Conservation (phyloP, 2,888 invertebrate genomes). For the Agonopterix arenella region DNA sequence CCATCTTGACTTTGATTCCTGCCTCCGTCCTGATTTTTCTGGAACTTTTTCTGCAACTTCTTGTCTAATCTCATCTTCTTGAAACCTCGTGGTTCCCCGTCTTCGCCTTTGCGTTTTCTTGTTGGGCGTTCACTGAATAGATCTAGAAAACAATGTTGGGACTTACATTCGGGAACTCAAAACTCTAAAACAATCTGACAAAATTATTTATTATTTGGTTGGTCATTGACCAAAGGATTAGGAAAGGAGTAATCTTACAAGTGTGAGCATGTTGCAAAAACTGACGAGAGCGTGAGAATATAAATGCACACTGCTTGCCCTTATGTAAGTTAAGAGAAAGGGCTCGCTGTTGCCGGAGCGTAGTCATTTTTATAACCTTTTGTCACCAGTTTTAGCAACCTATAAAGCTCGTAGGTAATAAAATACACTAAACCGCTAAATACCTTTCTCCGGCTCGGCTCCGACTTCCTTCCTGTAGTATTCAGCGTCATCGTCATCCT, state of each 20-base stretch:
- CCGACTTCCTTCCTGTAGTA: slow-evolving; percentile 94
- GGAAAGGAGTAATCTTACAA: too few relatives aligned
- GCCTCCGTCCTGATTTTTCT: slow-evolving; percentile 28
- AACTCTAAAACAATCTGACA: too few relatives aligned
- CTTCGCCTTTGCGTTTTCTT: slow-evolving; percentile 52
- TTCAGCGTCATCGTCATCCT: slow-evolving; percentile 82
- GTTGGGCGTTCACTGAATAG: slow-evolving; percentile 45
- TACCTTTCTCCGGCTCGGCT: slow-evolving; percentile 90
- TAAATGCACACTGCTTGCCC: too few relatives aligned
- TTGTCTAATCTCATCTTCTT: slow-evolving; percentile 66
- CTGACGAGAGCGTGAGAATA: too few relatives aligned
- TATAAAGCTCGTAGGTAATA: background rate
- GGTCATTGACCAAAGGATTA: too few relatives aligned
- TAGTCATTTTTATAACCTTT: too few relatives aligned
- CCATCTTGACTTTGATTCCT: slow-evolving; percentile 20
- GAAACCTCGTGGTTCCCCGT: slow-evolving; percentile 52
- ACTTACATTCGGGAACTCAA: too few relatives aligned
- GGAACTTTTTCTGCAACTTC: slow-evolving; percentile 55
- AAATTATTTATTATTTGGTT: too few relatives aligned
- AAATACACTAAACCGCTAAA: background rate
- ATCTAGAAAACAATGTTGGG: slow-evolving; percentile 29
- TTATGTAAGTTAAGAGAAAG: too few relatives aligned
- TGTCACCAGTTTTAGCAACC: too few relatives aligned
- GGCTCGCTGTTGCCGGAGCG: too few relatives aligned
- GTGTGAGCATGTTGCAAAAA: too few relatives aligned